Evolutionary conservation across 1,140 invertebrate genomes (phyloP), one percentile per base, ranked within the genome.

Genomic region (Papilio xuthus): DNA sequence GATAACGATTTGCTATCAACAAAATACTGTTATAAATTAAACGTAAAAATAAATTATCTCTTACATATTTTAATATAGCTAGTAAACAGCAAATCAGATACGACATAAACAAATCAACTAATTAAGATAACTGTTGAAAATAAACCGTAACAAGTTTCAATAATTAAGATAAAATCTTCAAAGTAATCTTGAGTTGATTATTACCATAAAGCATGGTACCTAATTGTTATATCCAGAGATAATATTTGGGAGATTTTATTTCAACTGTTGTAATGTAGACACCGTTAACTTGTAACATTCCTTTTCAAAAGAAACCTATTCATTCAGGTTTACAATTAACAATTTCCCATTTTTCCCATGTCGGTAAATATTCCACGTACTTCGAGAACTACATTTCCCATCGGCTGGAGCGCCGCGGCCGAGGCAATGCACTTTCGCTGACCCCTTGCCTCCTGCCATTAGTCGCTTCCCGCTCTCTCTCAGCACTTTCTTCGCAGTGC

Each of bases 361-460:
- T 79, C 75, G 82, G 84, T 86, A 87, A 88, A 91, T 89, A 91
- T 88, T 87, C 85, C 82, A 88, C 83, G 85, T 88, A 84, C 83
- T 83, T 81, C 84, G 80, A 91, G 89, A 88, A 88, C 84, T 88
- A 88, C 88, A 89, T 92, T 92, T 93, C 90, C 89, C 90, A 92
- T 92, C 90, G 91, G 85, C 88, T 89, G 89, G 87, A 82, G 87
- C 85, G 88, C 85, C 89, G 88, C 85, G 85, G 87, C 89, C 88
- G 89, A 88, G 92, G 92, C 91, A 93, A 93, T 92, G 92, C 90
- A 93, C 92, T 93, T 93, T 93, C 92, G 87, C 91, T 93, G 92
- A 93, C 91, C 92, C 90, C 90, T 86, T 88, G 88, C 87, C 89
- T 92, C 88, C 90, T 92, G 88, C 87, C 87, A 91, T 86, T 85